Percentiles rank a stretch among this genome's conserved stretches.
Evolutionary conservation across 1,140 invertebrate genomes (phyloP).

Genomic region (Pseudomyrmex cubaensis): DNA sequence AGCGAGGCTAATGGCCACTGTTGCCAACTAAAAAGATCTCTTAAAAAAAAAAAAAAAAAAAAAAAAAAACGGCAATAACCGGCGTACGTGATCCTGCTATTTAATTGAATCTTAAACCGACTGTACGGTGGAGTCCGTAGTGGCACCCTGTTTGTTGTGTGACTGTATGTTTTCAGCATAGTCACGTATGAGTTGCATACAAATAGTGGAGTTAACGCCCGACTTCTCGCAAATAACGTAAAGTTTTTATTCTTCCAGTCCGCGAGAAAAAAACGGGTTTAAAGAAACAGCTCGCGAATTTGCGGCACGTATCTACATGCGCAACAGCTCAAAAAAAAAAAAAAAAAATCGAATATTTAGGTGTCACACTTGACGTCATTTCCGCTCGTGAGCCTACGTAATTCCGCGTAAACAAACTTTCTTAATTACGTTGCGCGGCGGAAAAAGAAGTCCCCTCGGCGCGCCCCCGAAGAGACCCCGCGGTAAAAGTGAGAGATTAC

Average conservation of each 20-base stretch:
- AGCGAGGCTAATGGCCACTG: conserved; percentile 62
- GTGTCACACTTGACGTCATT: not conserved
- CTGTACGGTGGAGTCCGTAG: not conserved
- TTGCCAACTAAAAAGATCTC: conserved; percentile 26
- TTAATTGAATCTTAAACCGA: conserved; percentile 66
- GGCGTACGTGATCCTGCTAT: conserved; percentile 65
- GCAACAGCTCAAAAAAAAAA: no score
- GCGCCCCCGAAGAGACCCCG: not conserved
- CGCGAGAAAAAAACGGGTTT: not conserved
- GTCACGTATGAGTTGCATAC: conserved; percentile 35
- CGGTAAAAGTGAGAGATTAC: conserved; percentile 45
- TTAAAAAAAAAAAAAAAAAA: conserved; percentile 35
- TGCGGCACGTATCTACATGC: no score
- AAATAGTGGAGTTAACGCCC: conserved; percentile 34
- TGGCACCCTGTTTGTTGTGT: conserved; percentile 41
- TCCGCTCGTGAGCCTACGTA: not conserved
- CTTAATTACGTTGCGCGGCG: conserved; percentile 4
- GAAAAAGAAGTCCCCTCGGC: not conserved
- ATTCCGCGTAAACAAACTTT: not conserved
- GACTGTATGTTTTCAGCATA: conserved; percentile 10
- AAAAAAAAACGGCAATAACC: conserved; percentile 61
- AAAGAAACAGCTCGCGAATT: no score
- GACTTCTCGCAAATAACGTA: conserved; percentile 32
- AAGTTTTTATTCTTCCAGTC: conserved; percentile 22
- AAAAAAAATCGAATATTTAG: not conserved